A percentile compares a stretch with the other conserved stretches of the same genome.
Evolutionary conservation across 2,113 vertebrate species (phyloP).

Genomic region (Mastomys natalensis): DNA sequence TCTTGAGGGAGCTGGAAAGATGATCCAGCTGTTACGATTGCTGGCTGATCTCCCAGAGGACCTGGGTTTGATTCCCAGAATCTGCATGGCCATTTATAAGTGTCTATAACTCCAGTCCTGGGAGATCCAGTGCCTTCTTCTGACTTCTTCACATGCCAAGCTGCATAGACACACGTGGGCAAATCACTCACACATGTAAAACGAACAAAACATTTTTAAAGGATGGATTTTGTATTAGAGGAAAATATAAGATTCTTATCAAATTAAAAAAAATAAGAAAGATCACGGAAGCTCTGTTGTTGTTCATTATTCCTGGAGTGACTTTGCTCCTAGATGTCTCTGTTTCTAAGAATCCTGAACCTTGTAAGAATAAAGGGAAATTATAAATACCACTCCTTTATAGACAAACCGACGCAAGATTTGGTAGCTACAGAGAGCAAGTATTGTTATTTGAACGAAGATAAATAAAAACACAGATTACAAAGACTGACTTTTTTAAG

Average conservation of each 20-base stretch:
- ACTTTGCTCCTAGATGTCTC: neutral
- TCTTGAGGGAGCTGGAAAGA: neutral
- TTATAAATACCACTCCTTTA: accelerated
- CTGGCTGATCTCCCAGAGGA: neutral
- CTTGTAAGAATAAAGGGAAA: too few species aligned
- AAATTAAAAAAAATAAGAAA: neutral
- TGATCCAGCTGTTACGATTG: too few species aligned
- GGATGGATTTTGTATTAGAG: neutral
- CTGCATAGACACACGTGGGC: neutral
- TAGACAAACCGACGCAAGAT: neutral
- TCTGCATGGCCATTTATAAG: neutral
- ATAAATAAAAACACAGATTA: neutral
- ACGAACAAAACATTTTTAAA: neutral
- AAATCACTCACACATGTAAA: neutral
- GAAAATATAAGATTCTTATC: neutral
- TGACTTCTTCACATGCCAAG: neutral
- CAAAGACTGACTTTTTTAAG: neutral
- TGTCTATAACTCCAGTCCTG: neutral
- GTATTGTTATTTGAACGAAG: neutral
- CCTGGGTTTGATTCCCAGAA: neutral
- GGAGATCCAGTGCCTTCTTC: neutral
- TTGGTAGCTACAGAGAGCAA: neutral
- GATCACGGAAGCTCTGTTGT: neutral
- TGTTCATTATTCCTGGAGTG: neutral
- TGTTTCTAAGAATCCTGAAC: neutral